A percentile compares a stretch with the other conserved stretches of the same genome.
Evolutionary conservation across 2,888 invertebrate genomes (phyloP).

Genomic region (Choristoneura rosaceana): DNA sequence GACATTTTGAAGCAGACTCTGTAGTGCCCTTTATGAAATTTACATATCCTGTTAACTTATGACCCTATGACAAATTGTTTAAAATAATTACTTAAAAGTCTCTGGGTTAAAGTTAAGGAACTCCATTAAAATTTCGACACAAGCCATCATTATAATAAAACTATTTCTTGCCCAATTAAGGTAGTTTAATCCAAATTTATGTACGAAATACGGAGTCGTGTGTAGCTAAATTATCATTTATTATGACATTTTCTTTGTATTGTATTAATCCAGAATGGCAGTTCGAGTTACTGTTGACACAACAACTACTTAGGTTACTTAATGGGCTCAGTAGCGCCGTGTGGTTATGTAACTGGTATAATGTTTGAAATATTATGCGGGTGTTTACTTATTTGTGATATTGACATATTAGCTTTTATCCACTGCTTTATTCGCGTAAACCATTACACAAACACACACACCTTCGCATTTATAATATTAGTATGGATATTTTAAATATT

Average conservation of each 20-base stretch:
- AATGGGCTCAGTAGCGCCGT: conserved; percentile 12
- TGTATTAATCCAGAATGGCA: conserved; percentile 28
- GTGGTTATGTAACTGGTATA: conserved; percentile 25
- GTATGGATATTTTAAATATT: too few species aligned
- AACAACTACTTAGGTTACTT: conserved; percentile 29
- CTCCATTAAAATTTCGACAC: conserved; percentile 8
- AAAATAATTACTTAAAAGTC: not conserved
- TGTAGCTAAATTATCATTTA: conserved; percentile 20
- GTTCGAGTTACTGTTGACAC: conserved; percentile 35
- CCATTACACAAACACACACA: too few species aligned
- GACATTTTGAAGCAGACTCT: too few species aligned
- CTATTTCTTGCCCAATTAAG: conserved; percentile 17
- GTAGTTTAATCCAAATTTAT: conserved; percentile 6
- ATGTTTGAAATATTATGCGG: conserved; percentile 11
- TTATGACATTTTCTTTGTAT: conserved; percentile 37
- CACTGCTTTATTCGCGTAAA: too few species aligned
- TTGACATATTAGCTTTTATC: too few species aligned
- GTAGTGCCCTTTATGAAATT: too few species aligned
- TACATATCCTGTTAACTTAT: too few species aligned
- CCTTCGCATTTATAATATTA: too few species aligned
- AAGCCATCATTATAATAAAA: conserved; percentile 5
- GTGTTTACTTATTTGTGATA: conserved; percentile 4
- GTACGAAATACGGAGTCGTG: conserved; percentile 3
- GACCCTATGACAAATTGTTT: not conserved
- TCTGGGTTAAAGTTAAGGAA: conserved; percentile 1